Conservation (phyloP, 1,140 invertebrate species). For the Melitaea cinxia region DNA sequence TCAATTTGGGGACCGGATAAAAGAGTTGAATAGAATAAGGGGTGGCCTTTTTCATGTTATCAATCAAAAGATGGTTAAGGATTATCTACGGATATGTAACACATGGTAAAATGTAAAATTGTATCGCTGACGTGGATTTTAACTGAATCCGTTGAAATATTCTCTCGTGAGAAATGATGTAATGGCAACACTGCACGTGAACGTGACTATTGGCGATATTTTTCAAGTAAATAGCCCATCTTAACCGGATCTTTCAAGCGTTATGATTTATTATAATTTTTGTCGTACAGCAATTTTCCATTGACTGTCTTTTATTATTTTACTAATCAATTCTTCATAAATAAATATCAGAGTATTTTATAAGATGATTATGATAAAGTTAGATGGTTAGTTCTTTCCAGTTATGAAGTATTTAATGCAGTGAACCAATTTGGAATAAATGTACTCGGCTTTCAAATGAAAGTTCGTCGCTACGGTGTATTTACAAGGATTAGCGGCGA, state of each 20-base stretch:
- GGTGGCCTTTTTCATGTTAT: too few species aligned
- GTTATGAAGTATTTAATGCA: neutral
- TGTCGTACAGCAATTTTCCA: neutral
- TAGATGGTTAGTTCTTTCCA: neutral
- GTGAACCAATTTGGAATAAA: neutral
- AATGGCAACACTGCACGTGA: neutral
- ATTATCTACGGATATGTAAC: neutral
- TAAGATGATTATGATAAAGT: neutral
- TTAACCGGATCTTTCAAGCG: neutral
- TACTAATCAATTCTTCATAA: too few species aligned
- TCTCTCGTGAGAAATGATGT: neutral
- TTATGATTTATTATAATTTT: slow-evolving; percentile 14
- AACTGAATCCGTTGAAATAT: neutral
- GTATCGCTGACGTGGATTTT: neutral
- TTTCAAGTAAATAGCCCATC: neutral
- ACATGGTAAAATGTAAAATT: neutral
- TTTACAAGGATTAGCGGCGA: neutral
- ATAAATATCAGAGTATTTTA: too few species aligned
- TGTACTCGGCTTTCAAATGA: neutral
- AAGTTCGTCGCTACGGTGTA: neutral
- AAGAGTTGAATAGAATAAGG: too few species aligned
- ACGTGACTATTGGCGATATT: neutral
- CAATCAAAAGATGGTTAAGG: neutral
- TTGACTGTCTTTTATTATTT: neutral
- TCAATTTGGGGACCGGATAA: neutral